Base-by-base conservation (phyloP, 2,113 vertebrate genomes). In the Gymnogyps californianus region DNA sequence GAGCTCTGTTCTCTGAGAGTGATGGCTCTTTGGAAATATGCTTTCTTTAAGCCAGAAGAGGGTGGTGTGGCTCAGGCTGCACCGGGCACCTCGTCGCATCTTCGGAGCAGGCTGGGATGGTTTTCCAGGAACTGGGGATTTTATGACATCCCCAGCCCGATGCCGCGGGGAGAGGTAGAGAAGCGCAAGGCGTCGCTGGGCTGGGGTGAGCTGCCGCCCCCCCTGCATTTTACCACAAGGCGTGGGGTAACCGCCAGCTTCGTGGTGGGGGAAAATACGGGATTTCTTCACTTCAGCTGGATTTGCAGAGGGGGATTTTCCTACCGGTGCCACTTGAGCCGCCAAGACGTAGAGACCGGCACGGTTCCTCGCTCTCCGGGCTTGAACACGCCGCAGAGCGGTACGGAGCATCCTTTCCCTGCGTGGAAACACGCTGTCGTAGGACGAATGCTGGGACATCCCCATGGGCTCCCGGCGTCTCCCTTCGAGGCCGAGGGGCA, bases 371-470 rank as follows among this genome's bases (percentile, higher is more conserved):
- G 21, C 58, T 46, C 20, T 38, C 71, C 3, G 4, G 59, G 40
- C 40, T 28, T 19, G 14, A 19, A 9, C 10, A 1, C 3, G 14
- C 32, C 4, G 2, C 13, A 0, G 31, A n/a, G 46, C 4, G 5
- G 11, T 5, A 16, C 6, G 3, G 80, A 51, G 29, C 81, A 34
- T 42, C 82, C 71, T 26, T 21, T 16, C 20, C 46, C 32, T 1
- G 4, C 16, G 26, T 31, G 42, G 21, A 15, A 55, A 24, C 11
- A 1, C 2, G 6, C 26, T 3, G 64, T 4, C 8, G 4, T 10
- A 13, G 66, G 66, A 24, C 1, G 14, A 5, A 10, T 3, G 3
- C 16, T 2, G 74, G n/a, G 64, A 36, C 9, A 2, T 42, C 74
- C 72, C 52, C 8, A 0, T 0, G 21, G 61, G 34, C n/a, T 66